Conservation (phyloP, 2,113 vertebrate genomes). For the Colius striatus region DNA sequence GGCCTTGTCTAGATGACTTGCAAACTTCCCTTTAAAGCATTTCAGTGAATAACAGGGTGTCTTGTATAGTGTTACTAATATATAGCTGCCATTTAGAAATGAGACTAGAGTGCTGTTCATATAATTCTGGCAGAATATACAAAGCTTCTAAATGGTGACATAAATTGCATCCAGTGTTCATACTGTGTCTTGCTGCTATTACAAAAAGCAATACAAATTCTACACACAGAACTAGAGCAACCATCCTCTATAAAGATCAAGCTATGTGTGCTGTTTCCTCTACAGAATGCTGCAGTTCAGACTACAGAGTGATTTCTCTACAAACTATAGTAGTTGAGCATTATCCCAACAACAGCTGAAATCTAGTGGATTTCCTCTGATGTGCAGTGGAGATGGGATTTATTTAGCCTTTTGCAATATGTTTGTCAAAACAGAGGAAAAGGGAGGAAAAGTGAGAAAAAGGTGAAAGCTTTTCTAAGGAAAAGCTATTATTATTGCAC, state of each 20-base stretch:
- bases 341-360: not conserved
- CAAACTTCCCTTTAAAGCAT: conserved; percentile 30
- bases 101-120: conserved; percentile 30
- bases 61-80: conserved; percentile 16
- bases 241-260: conserved; percentile 3
- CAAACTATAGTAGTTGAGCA: not conserved
- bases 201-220: conserved; percentile 63
- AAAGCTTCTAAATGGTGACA: conserved; percentile 35
- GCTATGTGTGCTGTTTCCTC: not conserved
- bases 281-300: not conserved
- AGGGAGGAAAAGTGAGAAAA: not conserved
- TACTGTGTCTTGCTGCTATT: conserved; percentile 48
- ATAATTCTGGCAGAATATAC: conserved; percentile 37
- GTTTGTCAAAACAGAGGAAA: not conserved
- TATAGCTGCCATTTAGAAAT: conserved; percentile 23
- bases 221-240: conserved; percentile 15
- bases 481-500: not conserved
- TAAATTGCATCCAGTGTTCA: conserved; percentile 51
- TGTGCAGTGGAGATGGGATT: not conserved
- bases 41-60: conserved; percentile 2
- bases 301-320: not conserved
- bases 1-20: not conserved
- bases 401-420: not conserved
- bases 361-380: not conserved
- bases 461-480: not conserved